Percentiles rank a stretch among this genome's conserved stretches.
phyloP scores from a whole-genome alignment of 2,888 invertebrate genomes.

The Drosophila affinis region DNA sequence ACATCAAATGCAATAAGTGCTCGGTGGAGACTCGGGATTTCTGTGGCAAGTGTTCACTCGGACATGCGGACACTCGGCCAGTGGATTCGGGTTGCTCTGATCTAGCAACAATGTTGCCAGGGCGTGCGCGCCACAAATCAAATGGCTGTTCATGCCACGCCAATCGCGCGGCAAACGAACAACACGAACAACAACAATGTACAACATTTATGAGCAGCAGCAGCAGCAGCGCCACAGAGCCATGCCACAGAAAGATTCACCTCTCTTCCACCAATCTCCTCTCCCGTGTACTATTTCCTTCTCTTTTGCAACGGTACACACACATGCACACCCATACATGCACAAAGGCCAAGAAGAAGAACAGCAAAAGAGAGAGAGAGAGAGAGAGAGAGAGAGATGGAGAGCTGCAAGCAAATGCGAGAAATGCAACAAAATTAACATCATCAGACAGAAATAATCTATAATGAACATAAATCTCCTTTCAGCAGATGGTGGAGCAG shows the following conservation, averaged over 20 bases:
- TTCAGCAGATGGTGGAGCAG: constrained; percentile 37
- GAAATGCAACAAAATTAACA: constrained; percentile 80
- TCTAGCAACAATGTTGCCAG: constrained; percentile 70
- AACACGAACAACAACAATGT: constrained; percentile 41
- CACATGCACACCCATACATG: constrained; percentile 6
- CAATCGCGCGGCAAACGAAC: constrained; percentile 39
- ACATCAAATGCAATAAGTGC: not conserved
- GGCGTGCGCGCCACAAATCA: constrained; percentile 72
- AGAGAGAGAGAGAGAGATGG: constrained; percentile 1
- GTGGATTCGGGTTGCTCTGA: constrained; percentile 27
- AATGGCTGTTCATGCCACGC: constrained; percentile 64
- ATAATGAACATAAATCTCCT: constrained; percentile 79
- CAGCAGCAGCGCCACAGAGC: constrained; percentile 54
- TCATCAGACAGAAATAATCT: constrained; percentile 80
- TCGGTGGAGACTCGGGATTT: not conserved
- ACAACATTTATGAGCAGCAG: constrained; percentile 63
- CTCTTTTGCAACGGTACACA: constrained; percentile 49
- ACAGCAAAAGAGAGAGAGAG: constrained; percentile 11
- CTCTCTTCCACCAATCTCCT: constrained; percentile 8
- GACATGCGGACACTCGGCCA: constrained; percentile 21
- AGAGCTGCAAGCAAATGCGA: constrained; percentile 71
- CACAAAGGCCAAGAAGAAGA: constrained; percentile 14
- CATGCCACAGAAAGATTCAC: not conserved
- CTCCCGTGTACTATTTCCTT: constrained; percentile 66
- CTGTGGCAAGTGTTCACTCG: not conserved